These are phyloP conservation scores for Megaceryle torquata DNA, from an alignment of 2,113 vertebrate species.

Conservation along the genomic window DNA sequence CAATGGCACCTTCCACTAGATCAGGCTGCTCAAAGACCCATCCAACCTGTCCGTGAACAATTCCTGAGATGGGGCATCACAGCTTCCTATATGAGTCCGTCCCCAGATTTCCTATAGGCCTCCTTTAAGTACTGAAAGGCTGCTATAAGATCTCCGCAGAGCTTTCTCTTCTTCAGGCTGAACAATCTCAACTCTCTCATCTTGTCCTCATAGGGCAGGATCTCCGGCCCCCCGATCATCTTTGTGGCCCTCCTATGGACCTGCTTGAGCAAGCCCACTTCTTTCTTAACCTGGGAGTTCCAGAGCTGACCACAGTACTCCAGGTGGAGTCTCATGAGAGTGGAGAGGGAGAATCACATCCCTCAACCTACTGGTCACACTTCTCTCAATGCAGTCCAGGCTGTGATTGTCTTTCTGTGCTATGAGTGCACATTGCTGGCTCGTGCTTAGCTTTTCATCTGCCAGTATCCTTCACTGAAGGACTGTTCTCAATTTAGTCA, in stretches of 20 bases:
- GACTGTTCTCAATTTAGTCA: background rate
- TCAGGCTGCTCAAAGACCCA: background rate
- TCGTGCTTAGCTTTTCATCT: background rate
- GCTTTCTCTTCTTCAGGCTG: background rate
- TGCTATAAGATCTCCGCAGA: background rate
- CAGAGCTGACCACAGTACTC: background rate
- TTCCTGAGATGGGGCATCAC: background rate
- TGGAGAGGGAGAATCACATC: background rate
- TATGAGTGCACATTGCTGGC: background rate
- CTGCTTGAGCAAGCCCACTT: no score
- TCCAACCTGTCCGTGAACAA: background rate
- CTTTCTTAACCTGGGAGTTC: background rate
- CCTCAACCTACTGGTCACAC: background rate
- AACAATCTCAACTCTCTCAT: background rate
- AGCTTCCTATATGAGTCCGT: background rate
- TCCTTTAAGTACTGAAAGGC: background rate
- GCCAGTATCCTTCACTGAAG: background rate
- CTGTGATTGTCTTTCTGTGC: background rate
- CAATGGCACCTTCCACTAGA: background rate
- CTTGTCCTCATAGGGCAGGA: background rate
- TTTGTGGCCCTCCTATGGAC: no score
- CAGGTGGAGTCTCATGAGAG: background rate
- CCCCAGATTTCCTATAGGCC: background rate
- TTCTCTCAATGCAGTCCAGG: background rate
- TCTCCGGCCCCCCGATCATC: background rate